A percentile compares a stretch with the other conserved stretches of the same genome.
These are phyloP conservation scores for Lepilemur septentrionalis DNA, from an alignment of 2,797 vertebrate genomes.

Conservation along the genomic window DNA sequence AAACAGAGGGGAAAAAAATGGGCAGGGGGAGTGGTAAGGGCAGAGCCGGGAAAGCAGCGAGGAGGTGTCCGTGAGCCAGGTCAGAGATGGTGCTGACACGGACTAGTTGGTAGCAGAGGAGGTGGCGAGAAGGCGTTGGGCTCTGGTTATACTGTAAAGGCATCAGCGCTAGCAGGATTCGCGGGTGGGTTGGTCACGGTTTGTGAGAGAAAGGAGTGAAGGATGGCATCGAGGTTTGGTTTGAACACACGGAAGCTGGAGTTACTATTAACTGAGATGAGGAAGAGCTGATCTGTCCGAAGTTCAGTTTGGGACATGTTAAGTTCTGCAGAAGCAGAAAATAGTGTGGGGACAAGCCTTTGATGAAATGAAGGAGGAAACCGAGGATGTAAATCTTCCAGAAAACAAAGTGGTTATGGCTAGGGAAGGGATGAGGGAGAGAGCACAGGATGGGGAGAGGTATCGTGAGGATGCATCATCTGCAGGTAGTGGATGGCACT, in stretches of 20 bases:
- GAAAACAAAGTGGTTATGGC: background rate
- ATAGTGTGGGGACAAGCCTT: background rate
- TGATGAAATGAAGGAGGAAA: background rate
- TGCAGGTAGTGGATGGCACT: background rate
- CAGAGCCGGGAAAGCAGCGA: background rate
- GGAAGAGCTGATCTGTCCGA: too few species aligned
- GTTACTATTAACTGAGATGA: background rate
- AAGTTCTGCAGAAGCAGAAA: background rate
- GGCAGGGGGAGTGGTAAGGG: background rate
- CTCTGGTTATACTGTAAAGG: background rate
- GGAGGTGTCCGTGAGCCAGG: background rate
- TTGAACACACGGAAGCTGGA: background rate
- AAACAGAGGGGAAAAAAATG: background rate
- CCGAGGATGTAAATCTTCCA: background rate
- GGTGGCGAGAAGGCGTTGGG: background rate
- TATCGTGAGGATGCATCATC: rapidly evolving
- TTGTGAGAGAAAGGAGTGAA: background rate
- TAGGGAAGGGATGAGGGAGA: background rate
- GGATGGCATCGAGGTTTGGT: background rate
- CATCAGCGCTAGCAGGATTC: background rate
- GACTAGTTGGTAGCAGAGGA: background rate
- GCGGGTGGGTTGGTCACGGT: background rate
- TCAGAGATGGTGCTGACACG: rapidly evolving
- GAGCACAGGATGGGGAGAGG: background rate
- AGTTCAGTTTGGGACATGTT: background rate